Conservation (phyloP, 2,888 invertebrate species). For the Diaperis boleti region DNA sequence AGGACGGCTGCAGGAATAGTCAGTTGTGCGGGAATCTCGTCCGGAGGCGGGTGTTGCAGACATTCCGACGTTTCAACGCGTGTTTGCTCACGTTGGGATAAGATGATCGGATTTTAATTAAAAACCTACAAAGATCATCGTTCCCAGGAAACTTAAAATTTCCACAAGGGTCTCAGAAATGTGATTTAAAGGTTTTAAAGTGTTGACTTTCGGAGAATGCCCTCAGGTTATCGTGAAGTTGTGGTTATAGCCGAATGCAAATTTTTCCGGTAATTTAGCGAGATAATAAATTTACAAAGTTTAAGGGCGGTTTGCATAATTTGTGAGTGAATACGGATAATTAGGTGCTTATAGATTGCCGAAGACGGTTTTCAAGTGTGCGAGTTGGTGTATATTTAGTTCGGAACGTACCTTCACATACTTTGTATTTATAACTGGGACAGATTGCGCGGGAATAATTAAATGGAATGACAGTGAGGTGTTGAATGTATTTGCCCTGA, state of each 20-base stretch:
- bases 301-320: constrained; percentile 19
- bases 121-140: constrained; percentile 3
- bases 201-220: constrained; percentile 9
- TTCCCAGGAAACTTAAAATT: background rate
- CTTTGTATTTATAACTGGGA: constrained; percentile 50
- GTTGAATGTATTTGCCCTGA: constrained; percentile 51
- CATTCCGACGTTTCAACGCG: background rate
- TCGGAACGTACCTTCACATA: constrained; percentile 50
- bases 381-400: constrained; percentile 34
- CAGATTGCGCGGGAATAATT: constrained; percentile 46
- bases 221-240: constrained; percentile 2
- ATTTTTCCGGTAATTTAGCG: constrained; percentile 10
- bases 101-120: constrained; percentile 16
- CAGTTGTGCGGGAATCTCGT: constrained; percentile 48
- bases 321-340: background rate
- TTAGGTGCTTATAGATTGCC: background rate
- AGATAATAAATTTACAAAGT: constrained; percentile 19
- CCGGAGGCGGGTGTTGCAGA: constrained; percentile 16
- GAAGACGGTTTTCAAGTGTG: constrained; percentile 17
- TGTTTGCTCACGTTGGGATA: background rate
- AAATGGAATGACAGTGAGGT: constrained; percentile 52
- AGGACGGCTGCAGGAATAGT: constrained; percentile 48
- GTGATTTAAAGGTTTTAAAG: constrained; percentile 10
- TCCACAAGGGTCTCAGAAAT: background rate
- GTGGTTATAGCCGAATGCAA: constrained; percentile 20